Evolutionary conservation across 2,797 vertebrate genomes (phyloP).

Genomic region (Danio tinwini): DNA sequence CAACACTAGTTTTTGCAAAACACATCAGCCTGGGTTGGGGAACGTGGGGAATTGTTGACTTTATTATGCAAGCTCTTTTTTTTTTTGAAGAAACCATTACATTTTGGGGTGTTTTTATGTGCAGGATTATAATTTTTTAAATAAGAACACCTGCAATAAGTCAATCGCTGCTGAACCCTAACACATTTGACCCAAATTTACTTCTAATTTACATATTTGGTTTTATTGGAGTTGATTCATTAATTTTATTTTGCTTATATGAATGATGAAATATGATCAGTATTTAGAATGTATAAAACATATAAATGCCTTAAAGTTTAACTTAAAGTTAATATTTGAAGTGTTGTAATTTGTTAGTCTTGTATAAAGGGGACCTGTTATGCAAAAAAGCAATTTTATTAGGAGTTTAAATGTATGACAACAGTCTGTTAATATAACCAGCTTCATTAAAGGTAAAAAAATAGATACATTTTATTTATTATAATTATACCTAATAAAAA

Average conservation of each 20-base stretch:
- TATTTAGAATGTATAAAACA: no score
- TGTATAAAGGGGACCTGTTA: no score
- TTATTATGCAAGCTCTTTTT: background rate
- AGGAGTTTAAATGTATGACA: no score
- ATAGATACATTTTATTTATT: no score
- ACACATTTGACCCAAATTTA: background rate
- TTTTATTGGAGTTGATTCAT: background rate
- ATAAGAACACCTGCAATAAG: background rate
- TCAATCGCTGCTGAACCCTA: background rate
- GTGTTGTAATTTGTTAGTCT: no score
- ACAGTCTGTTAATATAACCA: no score
- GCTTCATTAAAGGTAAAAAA: no score
- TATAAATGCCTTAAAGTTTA: no score
- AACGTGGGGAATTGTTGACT: background rate
- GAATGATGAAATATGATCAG: no score
- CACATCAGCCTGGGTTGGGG: background rate
- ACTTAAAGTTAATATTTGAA: no score
- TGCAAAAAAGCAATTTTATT: no score
- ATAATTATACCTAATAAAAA: no score
- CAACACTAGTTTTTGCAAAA: conserved; percentile 2
- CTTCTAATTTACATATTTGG: background rate
- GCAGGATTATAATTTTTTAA: background rate
- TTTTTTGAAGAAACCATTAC: background rate
- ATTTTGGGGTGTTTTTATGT: background rate
- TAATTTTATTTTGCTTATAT: background rate